Conservation (phyloP, 2,113 vertebrate species). For the Eclectus roratus region DNA sequence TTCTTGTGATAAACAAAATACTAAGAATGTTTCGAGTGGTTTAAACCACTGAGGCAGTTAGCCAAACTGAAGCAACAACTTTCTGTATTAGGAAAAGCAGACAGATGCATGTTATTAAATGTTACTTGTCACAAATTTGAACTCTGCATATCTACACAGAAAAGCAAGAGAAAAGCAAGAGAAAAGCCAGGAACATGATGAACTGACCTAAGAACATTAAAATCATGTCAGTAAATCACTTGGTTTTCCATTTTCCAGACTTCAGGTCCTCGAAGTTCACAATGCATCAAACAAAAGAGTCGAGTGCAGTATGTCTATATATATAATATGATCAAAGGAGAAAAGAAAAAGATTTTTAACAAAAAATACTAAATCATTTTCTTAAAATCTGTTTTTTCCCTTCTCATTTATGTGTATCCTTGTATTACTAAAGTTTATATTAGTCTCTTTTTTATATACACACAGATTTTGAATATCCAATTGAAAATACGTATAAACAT, state of each 20-base stretch:
- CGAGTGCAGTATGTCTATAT: neutral
- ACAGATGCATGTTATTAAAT: conserved; percentile 69
- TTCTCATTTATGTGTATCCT: neutral
- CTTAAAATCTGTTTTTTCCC: neutral
- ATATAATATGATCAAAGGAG: neutral
- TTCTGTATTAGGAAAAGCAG: conserved; percentile 19
- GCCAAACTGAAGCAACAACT: conserved; percentile 17
- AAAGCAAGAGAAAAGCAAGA: conserved; percentile 14
- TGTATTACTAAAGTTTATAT: neutral
- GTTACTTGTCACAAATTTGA: conserved; percentile 51
- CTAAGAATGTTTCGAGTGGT: neutral
- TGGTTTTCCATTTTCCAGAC: conserved; percentile 14
- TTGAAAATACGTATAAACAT: neutral
- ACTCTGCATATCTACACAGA: neutral
- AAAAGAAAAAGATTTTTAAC: neutral
- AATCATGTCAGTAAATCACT: conserved; percentile 26
- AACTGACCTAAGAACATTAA: conserved; percentile 38
- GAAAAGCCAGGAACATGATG: conserved; percentile 56
- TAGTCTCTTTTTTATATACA: neutral
- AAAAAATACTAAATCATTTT: neutral
- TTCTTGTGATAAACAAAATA: conserved; percentile 11
- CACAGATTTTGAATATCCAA: neutral
- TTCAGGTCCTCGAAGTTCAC: neutral
- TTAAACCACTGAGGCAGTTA: neutral
- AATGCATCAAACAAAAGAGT: neutral